These are phyloP conservation scores for Pseudochirops corinnae DNA, from an alignment of 2,797 vertebrate genomes.

Conservation along the genomic window DNA sequence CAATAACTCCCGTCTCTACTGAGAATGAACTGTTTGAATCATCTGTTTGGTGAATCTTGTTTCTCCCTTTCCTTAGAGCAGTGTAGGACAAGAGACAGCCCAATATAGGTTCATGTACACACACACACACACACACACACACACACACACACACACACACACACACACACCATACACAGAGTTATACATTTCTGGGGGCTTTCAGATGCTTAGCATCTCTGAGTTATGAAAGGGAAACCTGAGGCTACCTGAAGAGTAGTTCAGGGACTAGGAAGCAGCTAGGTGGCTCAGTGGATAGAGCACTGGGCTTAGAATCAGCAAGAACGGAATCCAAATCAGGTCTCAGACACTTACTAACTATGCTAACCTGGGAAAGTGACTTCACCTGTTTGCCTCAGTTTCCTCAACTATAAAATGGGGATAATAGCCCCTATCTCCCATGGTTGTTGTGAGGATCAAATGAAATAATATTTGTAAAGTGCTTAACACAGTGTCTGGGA, in stretches of 20 bases:
- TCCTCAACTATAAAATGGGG: not conserved
- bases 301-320: not conserved
- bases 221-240: not conserved
- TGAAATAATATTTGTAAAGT: not conserved
- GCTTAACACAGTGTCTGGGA: not conserved
- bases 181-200: not conserved
- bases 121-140: not conserved
- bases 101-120: not conserved
- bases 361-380: not conserved
- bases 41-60: not conserved
- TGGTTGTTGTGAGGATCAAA: not conserved
- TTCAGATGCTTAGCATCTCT: not conserved
- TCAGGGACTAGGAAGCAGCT: not conserved
- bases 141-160: no score
- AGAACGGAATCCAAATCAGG: not conserved
- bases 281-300: not conserved
- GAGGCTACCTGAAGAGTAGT: not conserved
- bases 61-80: not conserved
- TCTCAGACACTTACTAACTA: not conserved
- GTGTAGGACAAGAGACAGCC: not conserved
- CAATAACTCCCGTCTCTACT: not conserved
- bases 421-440: not conserved
- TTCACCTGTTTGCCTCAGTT: not conserved
- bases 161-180: not conserved
- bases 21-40: not conserved